Percentiles rank a stretch among this genome's conserved stretches.
Evolutionary conservation across 2,113 vertebrate genomes (phyloP).

Genomic region (Irena cyanogastra): DNA sequence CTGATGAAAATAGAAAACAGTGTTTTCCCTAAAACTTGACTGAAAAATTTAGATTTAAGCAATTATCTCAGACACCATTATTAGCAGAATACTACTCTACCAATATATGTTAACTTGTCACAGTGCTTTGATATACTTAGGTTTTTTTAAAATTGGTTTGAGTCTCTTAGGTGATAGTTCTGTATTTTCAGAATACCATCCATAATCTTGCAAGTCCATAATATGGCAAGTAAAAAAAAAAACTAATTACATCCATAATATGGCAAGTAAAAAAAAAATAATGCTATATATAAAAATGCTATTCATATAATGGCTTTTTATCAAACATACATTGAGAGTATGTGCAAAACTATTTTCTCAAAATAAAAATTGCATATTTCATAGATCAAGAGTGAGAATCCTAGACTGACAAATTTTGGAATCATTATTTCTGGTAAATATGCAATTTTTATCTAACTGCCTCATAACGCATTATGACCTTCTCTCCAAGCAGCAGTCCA

Average conservation of each 20-base stretch:
- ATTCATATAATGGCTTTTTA: not conserved
- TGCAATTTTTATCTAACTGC: not conserved
- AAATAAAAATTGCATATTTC: not conserved
- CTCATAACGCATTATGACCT: not conserved
- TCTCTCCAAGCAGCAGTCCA: not conserved
- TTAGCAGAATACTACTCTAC: not conserved
- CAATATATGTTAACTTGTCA: not conserved
- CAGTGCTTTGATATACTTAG: not conserved
- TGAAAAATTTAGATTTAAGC: not conserved
- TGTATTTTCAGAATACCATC: not conserved
- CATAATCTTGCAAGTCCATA: too few species aligned
- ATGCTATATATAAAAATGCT: not conserved
- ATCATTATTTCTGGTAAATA: not conserved
- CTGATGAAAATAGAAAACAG: not conserved
- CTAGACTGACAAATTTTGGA: not conserved
- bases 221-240: not conserved
- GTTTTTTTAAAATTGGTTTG: accelerated
- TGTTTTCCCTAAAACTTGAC: not conserved
- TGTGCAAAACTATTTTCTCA: not conserved
- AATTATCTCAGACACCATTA: not conserved
- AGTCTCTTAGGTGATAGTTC: not conserved
- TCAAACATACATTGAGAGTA: not conserved
- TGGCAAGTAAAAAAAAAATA: not conserved
- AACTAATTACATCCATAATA: too few species aligned
- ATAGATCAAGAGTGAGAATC: not conserved